Evolutionary conservation across 2,113 vertebrate genomes (phyloP), one percentile per base, ranked within the genome.

Genomic region (Struthidea cinerea): DNA sequence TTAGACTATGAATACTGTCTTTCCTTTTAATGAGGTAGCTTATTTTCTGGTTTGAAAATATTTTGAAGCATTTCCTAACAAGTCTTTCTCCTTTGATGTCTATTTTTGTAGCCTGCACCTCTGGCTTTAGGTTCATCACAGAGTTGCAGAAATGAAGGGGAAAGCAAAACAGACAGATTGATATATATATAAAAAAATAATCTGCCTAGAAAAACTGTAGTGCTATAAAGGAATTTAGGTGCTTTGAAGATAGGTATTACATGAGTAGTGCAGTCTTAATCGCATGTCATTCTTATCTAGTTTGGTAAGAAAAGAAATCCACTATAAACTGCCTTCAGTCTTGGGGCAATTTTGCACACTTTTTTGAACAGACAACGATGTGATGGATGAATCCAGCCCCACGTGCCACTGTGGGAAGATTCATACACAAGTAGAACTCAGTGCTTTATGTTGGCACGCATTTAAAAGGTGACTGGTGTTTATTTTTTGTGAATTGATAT

Each of bases 241-340:
- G 67, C 77, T 93, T 89, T 92, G 78, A 84, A 94, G 88, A 88
- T 22, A 83, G 77, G 5, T 80, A 50, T 87, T 94, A 71, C n/a
- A 46, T 41, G n/a, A 82, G 70, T 60, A 91, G 82, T 86, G 35
- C 53, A 69, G 30, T 61, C 49, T 81, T 59, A 89, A 32, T 76
- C 1, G 3, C 17, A 13, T 76, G 75, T 44, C 55, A 57, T 82
- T 94, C 84, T 91, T 87, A 61, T 0, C 26, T 59, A 71, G 42
- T 85, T 88, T 63, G 32, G 35, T 89, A 78, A 80, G 67, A 76
- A 67, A 83, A 81, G 13, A 81, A 85, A 84, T 64, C 49, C 52
- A 79, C 30, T 94, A n/a, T 82, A 77, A 88, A 47, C 44, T 53
- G 20, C 41, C 86, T 89, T 60, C 64, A 79, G 42, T 91, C 60